Evolutionary conservation across 2,888 invertebrate species (phyloP).

Genomic region (Dryococelus australis): DNA sequence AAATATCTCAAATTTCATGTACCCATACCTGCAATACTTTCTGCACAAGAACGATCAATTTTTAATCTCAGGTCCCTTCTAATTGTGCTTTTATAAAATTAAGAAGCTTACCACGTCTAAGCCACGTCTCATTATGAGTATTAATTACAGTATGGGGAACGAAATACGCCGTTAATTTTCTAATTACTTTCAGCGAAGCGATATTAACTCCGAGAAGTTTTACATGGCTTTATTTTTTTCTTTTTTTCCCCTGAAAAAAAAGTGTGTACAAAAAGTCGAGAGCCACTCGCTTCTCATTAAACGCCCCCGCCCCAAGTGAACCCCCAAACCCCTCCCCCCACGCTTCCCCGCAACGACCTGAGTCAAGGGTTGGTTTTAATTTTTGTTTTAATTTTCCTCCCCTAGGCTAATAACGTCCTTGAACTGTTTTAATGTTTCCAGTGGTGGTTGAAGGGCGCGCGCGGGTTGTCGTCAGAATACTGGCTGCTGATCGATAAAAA

Average conservation of each 20-base stretch:
- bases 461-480: neutral
- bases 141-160: conserved; percentile 16
- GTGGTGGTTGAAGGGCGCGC: neutral
- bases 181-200: conserved; percentile 9
- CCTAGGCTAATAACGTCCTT: conserved; percentile 16
- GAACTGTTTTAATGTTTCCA: neutral
- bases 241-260: neutral
- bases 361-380: neutral
- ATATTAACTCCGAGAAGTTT: conserved; percentile 5
- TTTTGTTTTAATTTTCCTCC: conserved; percentile 8
- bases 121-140: neutral
- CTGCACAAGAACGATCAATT: neutral
- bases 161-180: conserved; percentile 16
- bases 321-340: neutral
- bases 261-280: neutral
- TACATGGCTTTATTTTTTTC: neutral
- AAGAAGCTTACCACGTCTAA: conserved; percentile 1
- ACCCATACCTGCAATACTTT: no score
- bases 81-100: neutral
- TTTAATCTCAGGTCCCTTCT: neutral
- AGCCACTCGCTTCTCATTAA: conserved; percentile 9
- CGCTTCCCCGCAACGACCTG: neutral
- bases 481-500: neutral
- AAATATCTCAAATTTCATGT: no score
- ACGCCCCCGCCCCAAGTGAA: neutral